Percentiles rank a stretch among this genome's conserved stretches.
Evolutionary conservation across 2,113 vertebrate genomes (phyloP).

Genomic region (Anarhynchus alexandrinus): DNA sequence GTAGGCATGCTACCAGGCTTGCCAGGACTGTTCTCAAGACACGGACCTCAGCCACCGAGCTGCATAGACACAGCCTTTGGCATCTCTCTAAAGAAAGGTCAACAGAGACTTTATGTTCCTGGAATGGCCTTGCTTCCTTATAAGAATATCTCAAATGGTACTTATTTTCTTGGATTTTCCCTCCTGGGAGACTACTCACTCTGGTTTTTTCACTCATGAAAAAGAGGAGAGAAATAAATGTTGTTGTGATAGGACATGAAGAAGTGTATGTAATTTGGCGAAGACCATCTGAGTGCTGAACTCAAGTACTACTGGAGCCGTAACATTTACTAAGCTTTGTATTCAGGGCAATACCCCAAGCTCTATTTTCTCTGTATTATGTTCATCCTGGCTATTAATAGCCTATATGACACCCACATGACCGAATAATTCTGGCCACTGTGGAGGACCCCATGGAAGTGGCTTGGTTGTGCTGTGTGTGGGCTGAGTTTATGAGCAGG

Average conservation of each 20-base stretch:
- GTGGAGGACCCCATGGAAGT: not conserved
- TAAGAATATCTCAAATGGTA: not conserved
- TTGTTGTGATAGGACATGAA: not conserved
- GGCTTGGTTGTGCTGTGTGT: not conserved
- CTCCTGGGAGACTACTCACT: not conserved
- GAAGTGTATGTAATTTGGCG: not conserved
- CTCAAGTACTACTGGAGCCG: not conserved
- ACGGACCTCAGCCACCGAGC: not conserved
- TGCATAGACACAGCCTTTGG: not conserved
- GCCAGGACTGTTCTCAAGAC: not conserved
- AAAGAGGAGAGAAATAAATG: not conserved
- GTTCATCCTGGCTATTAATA: not conserved
- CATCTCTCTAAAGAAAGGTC: not conserved
- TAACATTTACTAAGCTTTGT: not conserved
- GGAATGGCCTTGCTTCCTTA: not conserved
- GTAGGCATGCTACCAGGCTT: not conserved
- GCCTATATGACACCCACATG: not conserved
- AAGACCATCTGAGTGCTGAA: not conserved
- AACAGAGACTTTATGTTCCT: not conserved
- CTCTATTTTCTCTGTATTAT: not conserved
- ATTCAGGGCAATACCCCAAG: not conserved
- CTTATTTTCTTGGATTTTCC: not conserved
- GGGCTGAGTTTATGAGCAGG: constrained; percentile 6
- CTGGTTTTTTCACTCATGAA: not conserved
- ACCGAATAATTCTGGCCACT: not conserved